A percentile compares a stretch with the other conserved stretches of the same genome.
Conservation (phyloP, 1,140 invertebrate genomes). For the Diabrotica undecimpunctata region DNA sequence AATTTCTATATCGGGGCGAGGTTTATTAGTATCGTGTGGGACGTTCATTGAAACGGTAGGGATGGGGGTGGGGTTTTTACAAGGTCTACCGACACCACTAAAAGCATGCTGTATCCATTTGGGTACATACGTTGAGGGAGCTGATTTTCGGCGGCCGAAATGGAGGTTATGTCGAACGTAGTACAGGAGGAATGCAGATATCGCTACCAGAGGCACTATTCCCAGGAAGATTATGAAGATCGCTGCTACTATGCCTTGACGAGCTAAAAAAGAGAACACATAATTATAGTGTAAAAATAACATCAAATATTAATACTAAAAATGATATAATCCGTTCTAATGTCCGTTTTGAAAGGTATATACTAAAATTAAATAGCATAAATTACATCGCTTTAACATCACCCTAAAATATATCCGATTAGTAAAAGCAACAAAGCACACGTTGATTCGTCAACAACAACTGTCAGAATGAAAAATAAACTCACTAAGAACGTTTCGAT, state of each 20-base stretch:
- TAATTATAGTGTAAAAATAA: no score
- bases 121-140: conserved; percentile 68
- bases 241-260: conserved; percentile 66
- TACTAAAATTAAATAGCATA: no score
- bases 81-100: conserved; percentile 35
- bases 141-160: conserved; percentile 63
- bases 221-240: conserved; percentile 82
- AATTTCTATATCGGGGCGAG: conserved; percentile 64
- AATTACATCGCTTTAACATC: no score
- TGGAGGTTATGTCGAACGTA: conserved; percentile 65
- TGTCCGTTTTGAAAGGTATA: no score
- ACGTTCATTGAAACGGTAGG: conserved; percentile 30
- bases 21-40: conserved; percentile 41
- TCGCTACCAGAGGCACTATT: conserved; percentile 66
- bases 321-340: no score
- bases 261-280: conserved; percentile 59
- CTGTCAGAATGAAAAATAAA: no score
- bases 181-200: conserved; percentile 67
- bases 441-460: no score
- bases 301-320: no score
- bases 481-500: no score
- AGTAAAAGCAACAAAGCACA: no score
- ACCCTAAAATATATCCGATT: no score
- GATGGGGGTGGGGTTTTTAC: conserved; percentile 23
- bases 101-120: conserved; percentile 38